Base-by-base conservation (phyloP, 2,797 vertebrate genomes). In the Falco cherrug region DNA sequence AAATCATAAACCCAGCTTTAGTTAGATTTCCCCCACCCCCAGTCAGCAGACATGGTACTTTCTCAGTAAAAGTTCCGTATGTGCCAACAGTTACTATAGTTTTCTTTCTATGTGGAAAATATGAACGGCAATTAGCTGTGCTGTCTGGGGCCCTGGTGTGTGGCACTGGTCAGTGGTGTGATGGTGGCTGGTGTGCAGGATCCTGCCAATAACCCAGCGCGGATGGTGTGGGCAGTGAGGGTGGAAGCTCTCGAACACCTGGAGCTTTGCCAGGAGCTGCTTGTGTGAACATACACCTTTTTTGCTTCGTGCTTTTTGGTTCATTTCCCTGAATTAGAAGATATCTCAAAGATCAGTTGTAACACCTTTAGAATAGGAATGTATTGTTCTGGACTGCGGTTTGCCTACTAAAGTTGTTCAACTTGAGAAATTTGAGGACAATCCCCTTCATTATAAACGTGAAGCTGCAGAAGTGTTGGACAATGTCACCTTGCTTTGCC, bases 231-330 rank as follows among this genome's bases (percentile, higher is more conserved):
- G 43, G 33, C 59, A 68, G 21, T 2, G n/a, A 64, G 24, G 8
- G 9, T 50, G 35, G 70, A 78, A 53, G 64, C 75, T 83, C 53
- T 64, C 0, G 0, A 17, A 18, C 0, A 0, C 33, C 41, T 61
- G 45, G 41, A 76, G 24, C 56, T 95, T 81, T 87, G 33, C 41
- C 48, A 54, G 41, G 67, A 87, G n/a, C 51, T 84, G 35, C n/a
- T 33, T 54, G 3, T 37, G 35, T 53, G 51, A 63, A n/a, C 19
- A 3, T 5, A 20, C 17, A 70, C 21, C 19, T 63, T 51, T 51
- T 31, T 13, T 81, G 39, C 59, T 70, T 16, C 22, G 9, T 77
- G 48, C 26, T 61, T 74, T 84, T 63, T 22, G 12, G 3, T 84
- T 86, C 4, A 2, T 70, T 90, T 64, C 41, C 11, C 10, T 50